These are phyloP conservation scores for Leptinotarsa tumamoca DNA, from an alignment of 2,888 invertebrate genomes.

Conservation along the genomic window DNA sequence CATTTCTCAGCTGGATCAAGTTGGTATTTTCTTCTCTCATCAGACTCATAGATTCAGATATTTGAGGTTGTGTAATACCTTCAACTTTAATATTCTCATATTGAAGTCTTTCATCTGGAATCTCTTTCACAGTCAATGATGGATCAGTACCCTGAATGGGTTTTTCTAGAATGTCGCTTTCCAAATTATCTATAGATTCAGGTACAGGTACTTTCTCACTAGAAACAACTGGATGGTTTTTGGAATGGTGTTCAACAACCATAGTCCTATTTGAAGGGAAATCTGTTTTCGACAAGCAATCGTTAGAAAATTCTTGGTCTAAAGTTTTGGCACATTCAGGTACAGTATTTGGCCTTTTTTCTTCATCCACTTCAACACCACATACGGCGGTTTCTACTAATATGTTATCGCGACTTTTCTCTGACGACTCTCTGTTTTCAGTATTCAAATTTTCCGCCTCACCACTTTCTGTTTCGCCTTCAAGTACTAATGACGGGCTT, in stretches of 20 bases:
- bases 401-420: neutral
- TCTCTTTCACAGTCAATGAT: neutral
- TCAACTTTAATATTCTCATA: neutral
- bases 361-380: neutral
- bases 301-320: neutral
- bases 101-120: neutral
- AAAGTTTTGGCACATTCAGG: conserved; percentile 10
- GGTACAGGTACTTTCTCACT: conserved; percentile 2
- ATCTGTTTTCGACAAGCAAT: neutral
- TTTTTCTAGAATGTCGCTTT: neutral
- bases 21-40: neutral
- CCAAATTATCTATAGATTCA: conserved; percentile 14
- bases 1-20: neutral
- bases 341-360: conserved; percentile 1
- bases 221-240: neutral
- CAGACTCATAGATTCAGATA: neutral
- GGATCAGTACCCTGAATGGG: neutral
- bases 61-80: neutral
- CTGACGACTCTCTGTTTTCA: neutral
- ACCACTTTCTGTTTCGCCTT: conserved; percentile 28
- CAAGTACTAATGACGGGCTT: conserved; percentile 38
- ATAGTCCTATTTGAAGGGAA: neutral
- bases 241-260: neutral
- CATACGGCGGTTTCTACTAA: neutral
- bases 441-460: neutral